Evolutionary conservation across 2,113 vertebrate genomes (phyloP).

Genomic region (Caranx melampygus): DNA sequence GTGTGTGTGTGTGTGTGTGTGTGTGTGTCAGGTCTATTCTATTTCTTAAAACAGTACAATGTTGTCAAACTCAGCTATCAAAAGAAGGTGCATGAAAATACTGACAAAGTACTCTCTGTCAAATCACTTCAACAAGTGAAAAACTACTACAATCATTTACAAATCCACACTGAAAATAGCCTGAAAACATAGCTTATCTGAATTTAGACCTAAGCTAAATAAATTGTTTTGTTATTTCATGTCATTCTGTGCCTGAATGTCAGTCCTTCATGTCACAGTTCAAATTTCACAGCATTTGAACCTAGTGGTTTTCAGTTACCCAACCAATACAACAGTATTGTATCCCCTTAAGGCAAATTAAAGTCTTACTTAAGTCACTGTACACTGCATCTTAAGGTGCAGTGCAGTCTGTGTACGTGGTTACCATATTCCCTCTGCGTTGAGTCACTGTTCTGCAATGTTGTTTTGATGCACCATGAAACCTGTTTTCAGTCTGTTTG

Average conservation of each 20-base stretch:
- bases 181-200: conserved; percentile 27
- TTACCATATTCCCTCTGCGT: conserved; percentile 96
- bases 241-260: conserved; percentile 19
- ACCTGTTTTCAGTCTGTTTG: conserved; percentile 86
- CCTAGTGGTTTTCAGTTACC: conserved; percentile 22
- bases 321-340: conserved; percentile 31
- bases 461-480: conserved; percentile 90
- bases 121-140: conserved; percentile 31
- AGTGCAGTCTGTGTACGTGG: conserved; percentile 96
- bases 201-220: conserved; percentile 21
- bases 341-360: conserved; percentile 33
- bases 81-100: conserved; percentile 49
- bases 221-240: conserved; percentile 30
- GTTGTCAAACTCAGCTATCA: conserved; percentile 5
- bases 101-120: conserved; percentile 28
- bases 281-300: conserved; percentile 47
- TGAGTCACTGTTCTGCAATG: conserved; percentile 97
- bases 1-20: conserved; percentile 8
- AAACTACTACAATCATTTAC: conserved; percentile 40
- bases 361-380: not conserved
- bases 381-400: conserved; percentile 64
- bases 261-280: conserved; percentile 19
- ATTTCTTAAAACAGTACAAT: conserved; percentile 8
- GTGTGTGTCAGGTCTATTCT: conserved; percentile 16
- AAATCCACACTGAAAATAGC: conserved; percentile 8